These are phyloP conservation scores for Dicrurus megarhynchus DNA, from an alignment of 2,113 vertebrate genomes.

Conservation along the genomic window DNA sequence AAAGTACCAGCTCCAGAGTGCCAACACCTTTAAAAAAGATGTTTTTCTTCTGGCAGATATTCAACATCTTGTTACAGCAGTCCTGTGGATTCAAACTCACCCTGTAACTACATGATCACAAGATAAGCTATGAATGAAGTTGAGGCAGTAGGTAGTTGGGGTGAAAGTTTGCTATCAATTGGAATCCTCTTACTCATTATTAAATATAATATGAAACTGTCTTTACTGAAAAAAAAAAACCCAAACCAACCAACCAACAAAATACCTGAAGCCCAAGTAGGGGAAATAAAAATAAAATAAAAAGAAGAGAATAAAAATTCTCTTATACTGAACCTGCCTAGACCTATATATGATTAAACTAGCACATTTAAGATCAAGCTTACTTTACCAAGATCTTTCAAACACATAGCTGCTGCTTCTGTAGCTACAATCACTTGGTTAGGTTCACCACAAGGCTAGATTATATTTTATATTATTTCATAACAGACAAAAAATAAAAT, in stretches of 20 bases:
- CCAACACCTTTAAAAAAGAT: conserved; percentile 13
- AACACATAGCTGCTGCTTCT: neutral
- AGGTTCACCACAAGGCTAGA: neutral
- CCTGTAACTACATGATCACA: neutral
- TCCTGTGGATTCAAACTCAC: neutral
- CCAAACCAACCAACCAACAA: neutral
- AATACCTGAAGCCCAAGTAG: neutral
- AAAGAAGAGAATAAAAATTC: neutral
- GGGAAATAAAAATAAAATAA: neutral
- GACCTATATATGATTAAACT: neutral
- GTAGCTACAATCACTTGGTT: neutral
- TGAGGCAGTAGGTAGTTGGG: neutral
- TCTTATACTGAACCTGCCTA: neutral
- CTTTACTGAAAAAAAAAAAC: neutral
- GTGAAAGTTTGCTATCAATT: neutral
- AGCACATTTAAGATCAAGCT: neutral
- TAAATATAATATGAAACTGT: neutral
- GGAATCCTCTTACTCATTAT: neutral
- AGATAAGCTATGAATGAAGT: neutral
- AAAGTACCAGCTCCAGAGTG: neutral
- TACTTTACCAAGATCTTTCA: neutral
- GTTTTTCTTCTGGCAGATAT: neutral
- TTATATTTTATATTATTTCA: neutral
- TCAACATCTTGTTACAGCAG: neutral
- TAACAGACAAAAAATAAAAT: neutral